Evolutionary conservation across 2,797 vertebrate species (phyloP).

Genomic region (Pseudochirops cupreus): DNA sequence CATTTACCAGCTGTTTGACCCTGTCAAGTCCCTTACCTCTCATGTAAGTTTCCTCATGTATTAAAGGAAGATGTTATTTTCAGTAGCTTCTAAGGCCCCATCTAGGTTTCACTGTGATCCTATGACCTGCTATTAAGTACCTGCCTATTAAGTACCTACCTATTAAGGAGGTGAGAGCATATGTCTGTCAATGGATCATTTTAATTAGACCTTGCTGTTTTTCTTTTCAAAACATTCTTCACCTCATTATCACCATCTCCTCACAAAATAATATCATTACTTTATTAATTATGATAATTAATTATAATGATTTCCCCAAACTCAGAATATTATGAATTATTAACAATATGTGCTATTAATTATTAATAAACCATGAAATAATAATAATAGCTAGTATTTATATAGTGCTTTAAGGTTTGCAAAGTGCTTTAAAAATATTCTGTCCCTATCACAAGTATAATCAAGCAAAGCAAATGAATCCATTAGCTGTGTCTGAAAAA

Average conservation of each 20-base stretch:
- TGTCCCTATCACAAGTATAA: neutral
- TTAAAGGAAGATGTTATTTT: neutral
- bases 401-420: neutral
- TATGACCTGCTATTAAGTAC: neutral
- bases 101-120: neutral
- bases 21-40: neutral
- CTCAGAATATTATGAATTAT: neutral
- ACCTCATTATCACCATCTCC: neutral
- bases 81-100: neutral
- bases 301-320: neutral
- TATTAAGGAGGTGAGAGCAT: neutral
- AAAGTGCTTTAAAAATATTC: neutral
- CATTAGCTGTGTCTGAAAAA: neutral
- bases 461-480: neutral
- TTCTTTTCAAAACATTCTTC: neutral
- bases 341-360: neutral
- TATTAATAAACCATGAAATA: neutral
- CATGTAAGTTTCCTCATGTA: neutral
- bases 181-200: neutral
- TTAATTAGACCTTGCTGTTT: neutral
- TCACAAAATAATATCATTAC: neutral
- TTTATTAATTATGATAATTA: neutral
- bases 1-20: neutral
- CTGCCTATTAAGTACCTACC: too few species aligned
- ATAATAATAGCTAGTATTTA: neutral